Conservation (phyloP, 2,113 vertebrate species). For the Nycticebus coucang region DNA sequence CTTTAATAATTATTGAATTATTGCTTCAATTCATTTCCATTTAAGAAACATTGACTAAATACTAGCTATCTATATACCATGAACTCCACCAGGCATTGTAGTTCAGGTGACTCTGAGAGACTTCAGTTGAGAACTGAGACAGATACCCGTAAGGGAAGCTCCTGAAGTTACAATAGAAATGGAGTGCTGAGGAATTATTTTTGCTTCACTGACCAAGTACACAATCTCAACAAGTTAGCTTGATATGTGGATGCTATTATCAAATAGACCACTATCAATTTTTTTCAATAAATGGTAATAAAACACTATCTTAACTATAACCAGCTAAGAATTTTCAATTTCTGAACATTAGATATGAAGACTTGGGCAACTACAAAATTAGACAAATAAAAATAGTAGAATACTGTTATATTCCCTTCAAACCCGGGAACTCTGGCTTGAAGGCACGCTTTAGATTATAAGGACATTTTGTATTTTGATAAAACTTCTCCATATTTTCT, state of each 20-base stretch:
- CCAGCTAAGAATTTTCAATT: background rate
- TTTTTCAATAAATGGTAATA: background rate
- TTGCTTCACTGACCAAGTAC: background rate
- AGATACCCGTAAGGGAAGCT: background rate
- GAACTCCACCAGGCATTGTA: background rate
- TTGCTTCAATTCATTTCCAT: background rate
- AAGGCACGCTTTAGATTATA: background rate
- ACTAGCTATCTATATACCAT: rapidly evolving
- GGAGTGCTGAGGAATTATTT: background rate
- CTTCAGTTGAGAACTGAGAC: background rate
- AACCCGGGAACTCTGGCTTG: background rate
- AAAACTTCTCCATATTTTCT: background rate
- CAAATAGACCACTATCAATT: background rate
- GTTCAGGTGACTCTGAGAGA: background rate
- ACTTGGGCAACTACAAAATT: background rate
- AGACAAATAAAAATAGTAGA: background rate
- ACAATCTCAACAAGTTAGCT: background rate
- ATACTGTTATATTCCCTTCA: background rate
- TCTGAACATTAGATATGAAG: background rate
- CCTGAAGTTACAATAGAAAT: background rate
- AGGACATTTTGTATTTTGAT: background rate
- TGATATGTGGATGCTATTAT: background rate
- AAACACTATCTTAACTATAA: background rate
- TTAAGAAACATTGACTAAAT: background rate
- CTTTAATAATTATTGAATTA: background rate